A percentile compares a stretch with the other conserved stretches of the same genome.
These are phyloP conservation scores for Teleogryllus oceanicus DNA, from an alignment of 2,888 invertebrate species.

Conservation along the genomic window DNA sequence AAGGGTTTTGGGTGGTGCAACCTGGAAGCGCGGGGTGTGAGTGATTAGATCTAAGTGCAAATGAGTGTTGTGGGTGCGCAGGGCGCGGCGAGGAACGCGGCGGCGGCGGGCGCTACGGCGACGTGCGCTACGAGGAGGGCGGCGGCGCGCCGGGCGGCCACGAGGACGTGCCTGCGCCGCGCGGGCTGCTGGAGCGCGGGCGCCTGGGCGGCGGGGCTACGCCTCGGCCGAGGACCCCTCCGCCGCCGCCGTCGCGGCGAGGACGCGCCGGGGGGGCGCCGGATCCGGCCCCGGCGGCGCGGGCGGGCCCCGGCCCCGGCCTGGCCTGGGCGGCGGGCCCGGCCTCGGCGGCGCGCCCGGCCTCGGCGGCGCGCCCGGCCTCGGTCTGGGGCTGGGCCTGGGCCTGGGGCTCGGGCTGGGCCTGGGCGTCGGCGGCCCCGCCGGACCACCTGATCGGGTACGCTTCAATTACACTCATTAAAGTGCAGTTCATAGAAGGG, in stretches of 20 bases:
- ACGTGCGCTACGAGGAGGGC: background rate
- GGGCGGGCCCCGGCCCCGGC: background rate
- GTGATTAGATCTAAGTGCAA: too few relatives aligned
- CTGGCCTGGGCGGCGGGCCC: conserved; percentile 31
- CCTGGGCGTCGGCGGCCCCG: too few relatives aligned
- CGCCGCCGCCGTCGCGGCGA: background rate
- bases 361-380: conserved; percentile 28
- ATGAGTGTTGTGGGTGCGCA: background rate
- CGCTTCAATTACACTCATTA: too few relatives aligned
- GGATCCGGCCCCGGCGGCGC: background rate
- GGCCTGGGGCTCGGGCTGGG: background rate
- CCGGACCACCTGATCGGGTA: too few relatives aligned
- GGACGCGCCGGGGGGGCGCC: background rate
- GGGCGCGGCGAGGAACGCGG: background rate
- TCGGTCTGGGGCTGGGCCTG: conserved; percentile 21
- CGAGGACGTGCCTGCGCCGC: background rate
- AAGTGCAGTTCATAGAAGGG: too few relatives aligned
- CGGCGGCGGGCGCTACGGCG: background rate
- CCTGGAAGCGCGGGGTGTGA: too few relatives aligned
- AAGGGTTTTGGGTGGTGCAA: too few relatives aligned
- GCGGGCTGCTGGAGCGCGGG: background rate
- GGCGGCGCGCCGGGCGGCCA: background rate
- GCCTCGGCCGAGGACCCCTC: background rate
- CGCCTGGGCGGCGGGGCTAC: background rate
- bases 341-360: conserved; percentile 27